Base-by-base conservation (phyloP, 2,113 vertebrate species). In the Cathartes aura region DNA sequence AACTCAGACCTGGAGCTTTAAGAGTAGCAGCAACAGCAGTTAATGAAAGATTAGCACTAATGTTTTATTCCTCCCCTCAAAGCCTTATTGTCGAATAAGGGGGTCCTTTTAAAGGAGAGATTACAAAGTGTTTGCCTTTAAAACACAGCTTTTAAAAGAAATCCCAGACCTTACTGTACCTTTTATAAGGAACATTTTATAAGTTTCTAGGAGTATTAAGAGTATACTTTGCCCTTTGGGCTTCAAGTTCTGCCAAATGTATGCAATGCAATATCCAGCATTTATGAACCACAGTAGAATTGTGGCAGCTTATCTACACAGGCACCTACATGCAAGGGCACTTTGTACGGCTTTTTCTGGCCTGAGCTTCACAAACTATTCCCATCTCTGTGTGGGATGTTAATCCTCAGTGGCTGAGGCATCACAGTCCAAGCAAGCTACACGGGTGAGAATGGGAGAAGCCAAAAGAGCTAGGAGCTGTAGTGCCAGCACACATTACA, bases 111-210 rank as follows among this genome's bases (percentile, higher is more conserved):
- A 93, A 32, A 90, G 20, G 59, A 70, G 36, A 68, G 34, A 43
- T 78, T 73, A 64, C n/a, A 34, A 79, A 81, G 32, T 32, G 26
- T 47, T 91, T 90, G 50, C 16, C 83, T 70, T 63, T 92, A 89
- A 94, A 95, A 66, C 55, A 50, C 29, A 84, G 24, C 29, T 43
- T 94, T 92, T 90, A 66, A 90, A 93, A 58, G 42, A 82, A 93
- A 91, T 86, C 40, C 55, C 43, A 79, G 38, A 58, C 27, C 36
- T 74, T 42, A 64, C 29, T 56, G 43, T 17, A 93, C 92, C 38
- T 89, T 76, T 85, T 67, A 55, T 67, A 55, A 67, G 40, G 40
- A 70, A 47, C 9, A 43, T 87, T 95, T 90, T 87, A 30, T 56
- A 72, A 70, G 2, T 68, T 59, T 42, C 62, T 80, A 55, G 48